Evolutionary conservation across 2,113 vertebrate genomes (phyloP).

Genomic region (Hemiprocne comata): DNA sequence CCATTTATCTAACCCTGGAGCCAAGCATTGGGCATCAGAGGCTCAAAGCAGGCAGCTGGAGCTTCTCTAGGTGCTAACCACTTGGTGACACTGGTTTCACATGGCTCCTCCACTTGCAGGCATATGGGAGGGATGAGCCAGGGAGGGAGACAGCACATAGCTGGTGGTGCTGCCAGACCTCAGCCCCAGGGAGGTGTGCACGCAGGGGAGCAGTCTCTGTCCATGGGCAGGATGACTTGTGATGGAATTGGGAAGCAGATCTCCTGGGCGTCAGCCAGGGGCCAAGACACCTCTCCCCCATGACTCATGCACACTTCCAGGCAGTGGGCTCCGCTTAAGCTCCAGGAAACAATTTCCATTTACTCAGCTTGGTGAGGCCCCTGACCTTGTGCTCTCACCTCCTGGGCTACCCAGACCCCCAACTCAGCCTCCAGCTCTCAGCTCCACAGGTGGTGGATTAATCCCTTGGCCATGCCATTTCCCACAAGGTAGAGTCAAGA

Average conservation of each 20-base stretch:
- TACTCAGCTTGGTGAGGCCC: conserved; percentile 18
- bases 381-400: conserved; percentile 11
- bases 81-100: background rate
- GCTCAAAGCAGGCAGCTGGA: background rate
- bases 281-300: background rate
- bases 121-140: background rate
- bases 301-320: conserved; percentile 38
- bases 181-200: background rate
- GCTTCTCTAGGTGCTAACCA: background rate
- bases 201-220: background rate
- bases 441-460: conserved; percentile 50
- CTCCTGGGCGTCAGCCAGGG: background rate
- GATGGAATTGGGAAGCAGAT: background rate
- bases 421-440: background rate
- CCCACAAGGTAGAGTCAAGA: background rate
- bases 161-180: background rate
- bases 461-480: conserved; percentile 7
- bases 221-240: background rate
- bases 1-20: background rate
- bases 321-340: background rate
- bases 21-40: background rate
- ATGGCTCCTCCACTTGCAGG: background rate
- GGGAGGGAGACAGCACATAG: background rate
- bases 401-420: background rate
- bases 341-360: conserved; percentile 52